Base-by-base conservation (phyloP, 2,113 vertebrate species). In the Excalfactoria chinensis region DNA sequence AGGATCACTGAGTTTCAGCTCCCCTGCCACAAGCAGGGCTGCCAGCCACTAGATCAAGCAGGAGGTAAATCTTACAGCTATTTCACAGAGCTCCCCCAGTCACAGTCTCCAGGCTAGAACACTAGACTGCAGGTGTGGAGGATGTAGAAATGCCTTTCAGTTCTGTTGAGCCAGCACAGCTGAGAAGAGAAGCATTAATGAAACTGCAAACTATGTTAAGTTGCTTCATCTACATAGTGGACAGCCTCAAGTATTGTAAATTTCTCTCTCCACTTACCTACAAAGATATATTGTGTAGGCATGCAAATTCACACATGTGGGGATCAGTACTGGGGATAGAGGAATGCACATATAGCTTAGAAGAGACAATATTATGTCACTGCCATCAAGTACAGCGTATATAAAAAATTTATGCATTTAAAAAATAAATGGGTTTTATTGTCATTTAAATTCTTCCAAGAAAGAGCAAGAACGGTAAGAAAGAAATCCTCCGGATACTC, bases 51-150 rank as follows among this genome's bases (percentile, higher is more conserved):
- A 53, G 51, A 53, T 53, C 14, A 53, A 53, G 15, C 13, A 53
- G 14, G 0, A 0, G 28, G 11, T 49, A 34, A 71, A 66, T 86
- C 34, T 90, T 84, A 74, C 48, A 48, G 59, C 13, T 53, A 13
- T 74, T 94, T 91, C 86, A 82, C 18, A 58, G 90, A 37, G 91
- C 81, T 73, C 58, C 48, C 56, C 89, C 62, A 91, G 35, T 71
- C 75, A 48, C 62, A 53, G 86, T 83, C 14, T 79, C 76, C 79
- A 77, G 37, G 89, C 35, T 81, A 88, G 46, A 84, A 88, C 48
- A 58, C 19, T 22, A 91, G 68, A 49, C 74, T 87, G 81, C 91
- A 95, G 93, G 74, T 96, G 94, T 46, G 40, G 69, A 92, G 66
- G 62, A 86, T 78, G 79, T 63, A 89, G 71, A 83, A 75, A 92